A percentile compares a stretch with the other conserved stretches of the same genome.
phyloP scores from a whole-genome alignment of 2,797 vertebrate species.

The Coranthus polyacanthus region DNA sequence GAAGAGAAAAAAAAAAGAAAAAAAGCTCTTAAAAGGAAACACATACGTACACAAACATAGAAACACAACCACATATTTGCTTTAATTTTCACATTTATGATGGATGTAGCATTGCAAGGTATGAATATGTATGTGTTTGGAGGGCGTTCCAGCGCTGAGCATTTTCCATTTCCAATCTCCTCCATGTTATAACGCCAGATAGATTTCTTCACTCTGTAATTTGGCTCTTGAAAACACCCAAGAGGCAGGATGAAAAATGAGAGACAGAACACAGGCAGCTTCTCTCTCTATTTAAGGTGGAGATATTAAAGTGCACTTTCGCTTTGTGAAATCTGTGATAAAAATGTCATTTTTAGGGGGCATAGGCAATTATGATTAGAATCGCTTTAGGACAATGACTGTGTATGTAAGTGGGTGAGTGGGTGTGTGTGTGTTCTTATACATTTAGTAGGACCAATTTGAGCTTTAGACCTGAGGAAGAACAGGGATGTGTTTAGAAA shows the following conservation, averaged over 20 bases:
- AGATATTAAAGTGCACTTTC: slow-evolving; percentile 61
- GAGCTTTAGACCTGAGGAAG: no score
- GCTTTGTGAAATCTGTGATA: slow-evolving; percentile 57
- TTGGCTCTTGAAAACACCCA: slow-evolving; percentile 69
- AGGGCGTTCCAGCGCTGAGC: slow-evolving; percentile 45
- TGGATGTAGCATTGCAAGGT: slow-evolving; percentile 38
- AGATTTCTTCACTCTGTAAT: slow-evolving; percentile 72
- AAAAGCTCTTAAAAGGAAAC: slow-evolving; percentile 2
- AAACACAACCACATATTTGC: slow-evolving; percentile 12
- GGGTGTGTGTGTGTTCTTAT: slow-evolving; percentile 12
- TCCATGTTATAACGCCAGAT: slow-evolving; percentile 53
- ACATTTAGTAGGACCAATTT: no score
- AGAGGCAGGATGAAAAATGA: slow-evolving; percentile 68
- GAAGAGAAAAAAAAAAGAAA: background rate
- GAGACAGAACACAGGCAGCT: slow-evolving; percentile 17
- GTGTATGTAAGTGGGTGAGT: no score
- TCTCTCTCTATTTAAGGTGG: slow-evolving; percentile 41
- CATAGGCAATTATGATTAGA: slow-evolving; percentile 57
- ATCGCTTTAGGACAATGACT: slow-evolving; percentile 24
- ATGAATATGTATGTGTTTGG: slow-evolving; percentile 74
- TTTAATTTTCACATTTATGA: slow-evolving; percentile 52
- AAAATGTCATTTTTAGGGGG: slow-evolving; percentile 56
- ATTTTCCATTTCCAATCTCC: slow-evolving; percentile 69
- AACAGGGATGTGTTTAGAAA: no score
- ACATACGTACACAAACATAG: background rate